Evolutionary conservation across 1,140 invertebrate genomes (phyloP), one percentile per base, ranked within the genome.

Genomic region (Drosophila melanogaster): DNA sequence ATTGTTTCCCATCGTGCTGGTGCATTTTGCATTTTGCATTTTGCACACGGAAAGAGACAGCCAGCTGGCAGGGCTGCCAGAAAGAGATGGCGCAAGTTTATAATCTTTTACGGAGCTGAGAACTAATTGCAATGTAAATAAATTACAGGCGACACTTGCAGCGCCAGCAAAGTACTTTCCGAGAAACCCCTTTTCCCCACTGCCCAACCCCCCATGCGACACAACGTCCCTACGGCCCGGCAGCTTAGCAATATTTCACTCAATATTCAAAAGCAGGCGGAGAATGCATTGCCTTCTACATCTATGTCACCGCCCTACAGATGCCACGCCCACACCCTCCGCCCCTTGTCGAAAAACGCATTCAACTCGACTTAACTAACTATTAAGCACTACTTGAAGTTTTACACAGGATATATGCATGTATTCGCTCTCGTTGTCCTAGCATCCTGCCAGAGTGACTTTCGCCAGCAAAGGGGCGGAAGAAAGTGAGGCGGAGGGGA

Each of bases 71-170:
- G 11, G 19, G 19, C 15, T 22, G 15, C 5, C 10, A 22, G 35
- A 37, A 37, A 11, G 51, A 24, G 49, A 30, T 24, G 38, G 64
- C 74, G 46, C 81, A 89, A 89, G 78, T 90, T 90, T 90, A 91
- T 91, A 91, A 91, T 91, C 84, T 79, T 86, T 91, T 78, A 83
- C 73, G 79, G 77, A 89, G 81, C 85, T 86, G 81, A 71, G 76
- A 91, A 90, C 89, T 91, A 91, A 91, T 91, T 91, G 90, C 89
- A 83, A 89, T 91, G 90, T 89, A 90, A 89, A 91, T 91, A 91
- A 91, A 91, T 91, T 91, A 91, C 90, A 75, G 71, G 62, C 74
- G 85, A 89, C 84, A 84, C 81, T 76, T 77, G 78, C 81, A 79
- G 70, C 64, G 24, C 33, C 49, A 61, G 47, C 49, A 30, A 22